Percentiles rank a stretch among this genome's conserved stretches.
These are phyloP conservation scores for Porites lutea DNA, from an alignment of 64 coral and sea anemone genomes.

Conservation along the genomic window DNA sequence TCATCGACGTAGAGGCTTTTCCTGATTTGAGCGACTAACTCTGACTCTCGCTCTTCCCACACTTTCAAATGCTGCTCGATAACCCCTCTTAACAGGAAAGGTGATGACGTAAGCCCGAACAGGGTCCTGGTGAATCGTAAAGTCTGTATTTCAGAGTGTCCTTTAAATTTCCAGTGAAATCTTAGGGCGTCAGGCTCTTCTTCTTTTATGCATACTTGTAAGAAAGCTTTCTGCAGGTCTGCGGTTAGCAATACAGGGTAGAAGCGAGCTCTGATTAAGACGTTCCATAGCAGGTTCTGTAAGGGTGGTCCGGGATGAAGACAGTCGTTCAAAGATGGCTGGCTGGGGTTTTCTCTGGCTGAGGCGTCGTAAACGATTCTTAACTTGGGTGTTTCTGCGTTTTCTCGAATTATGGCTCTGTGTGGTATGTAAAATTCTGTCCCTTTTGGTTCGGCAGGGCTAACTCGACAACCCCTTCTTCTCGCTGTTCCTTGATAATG, in stretches of 20 bases:
- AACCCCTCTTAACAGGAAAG: slow-evolving; percentile 11
- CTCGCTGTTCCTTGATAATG: neutral
- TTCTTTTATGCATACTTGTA: neutral
- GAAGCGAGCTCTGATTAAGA: neutral
- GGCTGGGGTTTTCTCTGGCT: slow-evolving; percentile 13
- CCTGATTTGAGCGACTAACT: slow-evolving; percentile 38
- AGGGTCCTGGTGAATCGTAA: slow-evolving; percentile 27
- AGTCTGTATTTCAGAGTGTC: neutral
- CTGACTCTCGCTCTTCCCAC: slow-evolving; percentile 17
- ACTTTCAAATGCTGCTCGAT: neutral
- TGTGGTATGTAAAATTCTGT: slow-evolving; percentile 37
- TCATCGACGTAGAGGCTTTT: slow-evolving; percentile 64
- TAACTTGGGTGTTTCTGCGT: slow-evolving; percentile 1
- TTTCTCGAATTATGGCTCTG: slow-evolving; percentile 6
- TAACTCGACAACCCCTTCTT: neutral
- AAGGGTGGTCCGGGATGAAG: neutral
- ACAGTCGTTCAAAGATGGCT: slow-evolving; percentile 52
- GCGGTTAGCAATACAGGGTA: neutral
- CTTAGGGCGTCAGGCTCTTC: neutral
- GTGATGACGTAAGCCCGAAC: slow-evolving; percentile 31
- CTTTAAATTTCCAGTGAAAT: slow-evolving; percentile 9
- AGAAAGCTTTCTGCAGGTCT: neutral
- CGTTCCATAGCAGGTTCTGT: slow-evolving; percentile 5
- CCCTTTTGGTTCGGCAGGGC: slow-evolving; percentile 23
- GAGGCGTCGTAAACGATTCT: slow-evolving; percentile 52